phyloP scores from a whole-genome alignment of 92 coral and sea anemone species.

The Zoanthus sansibaricus region DNA sequence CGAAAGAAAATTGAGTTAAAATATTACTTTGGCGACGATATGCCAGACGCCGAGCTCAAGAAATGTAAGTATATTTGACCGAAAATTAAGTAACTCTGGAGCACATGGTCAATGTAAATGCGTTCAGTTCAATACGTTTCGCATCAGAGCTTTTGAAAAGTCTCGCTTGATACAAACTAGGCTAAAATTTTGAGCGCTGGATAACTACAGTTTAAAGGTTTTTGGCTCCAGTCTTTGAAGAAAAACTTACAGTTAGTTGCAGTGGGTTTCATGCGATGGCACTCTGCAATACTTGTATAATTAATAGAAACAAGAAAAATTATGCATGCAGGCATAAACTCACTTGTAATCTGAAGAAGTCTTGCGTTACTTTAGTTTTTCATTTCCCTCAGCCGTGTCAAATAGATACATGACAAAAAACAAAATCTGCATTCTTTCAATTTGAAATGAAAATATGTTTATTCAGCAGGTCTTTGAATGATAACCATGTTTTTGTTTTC shows the following conservation, averaged over 20 bases:
- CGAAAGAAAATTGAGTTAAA: conserved; percentile 95
- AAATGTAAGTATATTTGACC: conserved; percentile 75
- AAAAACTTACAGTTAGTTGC: neutral
- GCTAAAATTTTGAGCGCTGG: neutral
- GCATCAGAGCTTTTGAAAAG: conserved; percentile 4
- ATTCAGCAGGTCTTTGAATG: neutral
- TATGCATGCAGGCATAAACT: conserved; percentile 31
- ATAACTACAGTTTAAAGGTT: neutral
- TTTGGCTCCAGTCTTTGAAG: neutral
- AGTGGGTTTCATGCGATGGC: neutral
- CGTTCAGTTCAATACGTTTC: conserved; percentile 46
- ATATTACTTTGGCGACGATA: conserved; percentile 97
- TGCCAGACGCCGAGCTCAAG: conserved; percentile 91
- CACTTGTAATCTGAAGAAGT: neutral
- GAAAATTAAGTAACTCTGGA: conserved; percentile 20
- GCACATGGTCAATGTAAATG: conserved; percentile 91
- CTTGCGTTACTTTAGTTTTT: neutral
- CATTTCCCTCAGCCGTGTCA: neutral
- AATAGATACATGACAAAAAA: neutral
- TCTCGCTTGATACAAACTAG: neutral
- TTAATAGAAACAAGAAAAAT: neutral
- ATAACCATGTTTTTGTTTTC: neutral
- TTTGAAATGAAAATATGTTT: neutral
- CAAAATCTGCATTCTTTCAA: neutral
- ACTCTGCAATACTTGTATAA: neutral